These are phyloP conservation scores for Busseola fusca DNA, from an alignment of 2,888 invertebrate genomes.

Conservation along the genomic window DNA sequence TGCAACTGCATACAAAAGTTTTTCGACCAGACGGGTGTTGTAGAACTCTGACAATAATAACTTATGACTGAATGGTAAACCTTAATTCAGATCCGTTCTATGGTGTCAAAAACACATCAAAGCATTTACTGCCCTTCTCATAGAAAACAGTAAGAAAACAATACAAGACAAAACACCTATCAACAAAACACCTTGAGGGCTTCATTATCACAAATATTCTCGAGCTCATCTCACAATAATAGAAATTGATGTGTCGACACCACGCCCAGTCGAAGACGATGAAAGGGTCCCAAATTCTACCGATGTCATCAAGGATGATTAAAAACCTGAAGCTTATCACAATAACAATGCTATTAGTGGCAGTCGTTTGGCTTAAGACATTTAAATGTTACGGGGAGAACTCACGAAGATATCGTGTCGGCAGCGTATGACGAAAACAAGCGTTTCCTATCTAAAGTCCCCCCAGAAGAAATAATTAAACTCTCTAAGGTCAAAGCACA, in stretches of 20 bases:
- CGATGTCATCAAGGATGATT: slow-evolving; percentile 75
- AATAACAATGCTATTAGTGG: slow-evolving; percentile 73
- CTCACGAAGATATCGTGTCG: not conserved
- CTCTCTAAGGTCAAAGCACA: not conserved
- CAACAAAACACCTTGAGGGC: too few relatives aligned
- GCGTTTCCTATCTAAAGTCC: not conserved
- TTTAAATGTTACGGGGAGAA: slow-evolving; percentile 55
- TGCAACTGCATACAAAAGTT: too few relatives aligned
- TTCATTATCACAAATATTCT: slow-evolving; percentile 38
- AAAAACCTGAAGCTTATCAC: slow-evolving; percentile 73
- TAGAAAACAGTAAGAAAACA: too few relatives aligned
- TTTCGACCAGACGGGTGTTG: too few relatives aligned
- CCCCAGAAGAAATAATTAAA: not conserved
- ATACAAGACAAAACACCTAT: too few relatives aligned
- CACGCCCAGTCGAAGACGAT: slow-evolving; percentile 67
- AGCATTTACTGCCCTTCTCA: too few relatives aligned
- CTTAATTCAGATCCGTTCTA: too few relatives aligned
- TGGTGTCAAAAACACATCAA: too few relatives aligned
- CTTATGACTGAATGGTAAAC: too few relatives aligned
- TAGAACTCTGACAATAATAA: too few relatives aligned
- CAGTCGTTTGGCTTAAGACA: slow-evolving; percentile 56
- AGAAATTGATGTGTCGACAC: slow-evolving; percentile 61
- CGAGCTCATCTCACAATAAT: slow-evolving; percentile 49
- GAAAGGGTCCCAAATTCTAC: slow-evolving; percentile 72
- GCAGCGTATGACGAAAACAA: not conserved